Conservation (phyloP, 92 coral and sea anemone genomes). For the Porites cylindrica region DNA sequence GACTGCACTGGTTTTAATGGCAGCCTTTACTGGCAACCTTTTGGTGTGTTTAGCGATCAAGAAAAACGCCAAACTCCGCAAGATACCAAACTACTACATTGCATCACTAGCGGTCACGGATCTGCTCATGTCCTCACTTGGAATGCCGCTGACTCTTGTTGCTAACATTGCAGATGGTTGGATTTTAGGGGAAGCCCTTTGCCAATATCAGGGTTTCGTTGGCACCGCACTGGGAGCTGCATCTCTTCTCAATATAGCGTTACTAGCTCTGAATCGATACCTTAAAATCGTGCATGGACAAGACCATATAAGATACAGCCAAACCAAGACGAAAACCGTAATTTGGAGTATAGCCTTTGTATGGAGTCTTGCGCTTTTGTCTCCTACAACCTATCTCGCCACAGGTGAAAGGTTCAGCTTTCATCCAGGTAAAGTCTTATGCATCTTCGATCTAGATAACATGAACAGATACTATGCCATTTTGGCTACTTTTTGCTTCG, state of each 20-base stretch:
- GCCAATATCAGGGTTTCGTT: constrained; percentile 66
- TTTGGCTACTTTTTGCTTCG: constrained; percentile 6
- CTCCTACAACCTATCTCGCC: constrained; percentile 49
- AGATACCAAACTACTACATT: constrained; percentile 60
- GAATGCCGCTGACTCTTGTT: constrained; percentile 50
- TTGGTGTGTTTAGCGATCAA: constrained; percentile 61
- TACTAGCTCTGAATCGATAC: constrained; percentile 60
- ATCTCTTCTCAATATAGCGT: constrained; percentile 53
- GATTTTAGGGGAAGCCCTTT: constrained; percentile 54
- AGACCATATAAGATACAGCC: constrained; percentile 13
- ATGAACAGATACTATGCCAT: constrained; percentile 24
- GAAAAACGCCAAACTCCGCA: constrained; percentile 53
- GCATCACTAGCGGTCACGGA: constrained; percentile 65
- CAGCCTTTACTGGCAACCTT: constrained; percentile 53
- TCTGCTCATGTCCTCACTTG: constrained; percentile 41
- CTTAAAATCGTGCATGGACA: constrained; percentile 47
- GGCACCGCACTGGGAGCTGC: constrained; percentile 36
- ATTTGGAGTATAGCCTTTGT: constrained; percentile 27
- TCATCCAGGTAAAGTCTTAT: constrained; percentile 59
- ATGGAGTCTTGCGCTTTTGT: constrained; percentile 34
- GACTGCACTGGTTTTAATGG: not conserved
- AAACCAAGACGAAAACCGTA: constrained; percentile 23
- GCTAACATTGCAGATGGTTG: constrained; percentile 43
- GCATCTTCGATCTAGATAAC: constrained; percentile 57
- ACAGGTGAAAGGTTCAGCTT: constrained; percentile 36